Evolutionary conservation across 2,888 invertebrate genomes (phyloP).

Genomic region (Lasius platythorax): DNA sequence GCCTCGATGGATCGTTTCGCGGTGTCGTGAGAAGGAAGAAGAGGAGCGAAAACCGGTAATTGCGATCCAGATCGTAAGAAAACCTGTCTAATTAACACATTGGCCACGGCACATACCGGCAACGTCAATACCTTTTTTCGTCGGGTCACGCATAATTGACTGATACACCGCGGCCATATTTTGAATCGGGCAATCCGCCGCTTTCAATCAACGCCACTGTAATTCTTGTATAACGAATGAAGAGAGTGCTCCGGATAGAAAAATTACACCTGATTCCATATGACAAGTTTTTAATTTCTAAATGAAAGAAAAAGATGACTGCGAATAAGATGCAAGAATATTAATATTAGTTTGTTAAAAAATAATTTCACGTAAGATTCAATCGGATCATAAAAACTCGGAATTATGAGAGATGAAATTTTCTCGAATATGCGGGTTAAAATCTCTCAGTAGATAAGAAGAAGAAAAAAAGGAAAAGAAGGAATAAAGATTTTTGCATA

Average conservation of each 20-base stretch:
- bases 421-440: slow-evolving; percentile 15
- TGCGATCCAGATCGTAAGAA: slow-evolving; percentile 40
- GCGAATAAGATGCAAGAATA: neutral
- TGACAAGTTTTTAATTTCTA: slow-evolving; percentile 21
- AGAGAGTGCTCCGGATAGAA: slow-evolving; percentile 2
- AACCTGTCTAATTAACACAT: slow-evolving; percentile 55
- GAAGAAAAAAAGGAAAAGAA: slow-evolving; percentile 1
- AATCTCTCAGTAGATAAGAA: slow-evolving; percentile 28
- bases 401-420: slow-evolving; percentile 13
- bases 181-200: neutral
- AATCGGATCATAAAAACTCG: slow-evolving; percentile 15
- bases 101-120: slow-evolving; percentile 41
- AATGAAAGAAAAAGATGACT: slow-evolving; percentile 2
- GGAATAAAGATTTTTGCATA: slow-evolving; percentile 47
- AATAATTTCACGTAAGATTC: slow-evolving; percentile 6
- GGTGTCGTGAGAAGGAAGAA: slow-evolving; percentile 46
- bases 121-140: slow-evolving; percentile 41
- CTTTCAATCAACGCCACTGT: neutral
- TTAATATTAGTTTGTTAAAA: neutral
- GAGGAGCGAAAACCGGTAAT: slow-evolving; percentile 36
- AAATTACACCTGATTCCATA: neutral
- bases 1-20: slow-evolving; percentile 64
- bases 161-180: slow-evolving; percentile 14
- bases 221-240: neutral
- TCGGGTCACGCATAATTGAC: slow-evolving; percentile 21